Evolutionary conservation across 2,888 invertebrate species (phyloP).

Genomic region (Eueremaeus valkanovi): DNA sequence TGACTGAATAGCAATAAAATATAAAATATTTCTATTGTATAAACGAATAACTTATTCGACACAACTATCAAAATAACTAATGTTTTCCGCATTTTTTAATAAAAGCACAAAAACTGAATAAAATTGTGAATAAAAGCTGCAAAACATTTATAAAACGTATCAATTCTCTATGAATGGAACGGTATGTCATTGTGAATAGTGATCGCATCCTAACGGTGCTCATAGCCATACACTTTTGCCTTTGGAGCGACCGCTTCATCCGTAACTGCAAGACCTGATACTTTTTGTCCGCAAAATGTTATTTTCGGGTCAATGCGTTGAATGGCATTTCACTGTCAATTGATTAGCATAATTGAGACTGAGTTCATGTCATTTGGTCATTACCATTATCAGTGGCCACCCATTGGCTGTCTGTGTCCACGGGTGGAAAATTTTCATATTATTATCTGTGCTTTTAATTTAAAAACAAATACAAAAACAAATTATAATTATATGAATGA

Average conservation of each 20-base stretch:
- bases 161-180: not conserved
- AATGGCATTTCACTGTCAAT: not conserved
- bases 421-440: too few relatives aligned
- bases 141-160: not conserved
- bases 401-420: not conserved
- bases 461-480: too few relatives aligned
- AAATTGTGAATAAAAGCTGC: not conserved
- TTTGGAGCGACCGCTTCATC: not conserved
- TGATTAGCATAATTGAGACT: not conserved
- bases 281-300: not conserved
- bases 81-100: slow-evolving; percentile 14
- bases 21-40: not conserved
- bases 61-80: not conserved
- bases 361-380: not conserved
- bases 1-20: slow-evolving; percentile 18
- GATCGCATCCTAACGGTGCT: not conserved
- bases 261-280: slow-evolving; percentile 16
- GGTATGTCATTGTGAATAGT: not conserved
- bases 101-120: not conserved
- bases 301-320: slow-evolving; percentile 23
- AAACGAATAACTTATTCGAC: not conserved
- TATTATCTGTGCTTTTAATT: too few relatives aligned
- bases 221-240: not conserved
- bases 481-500: too few relatives aligned
- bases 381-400: not conserved